A percentile compares a stretch with the other conserved stretches of the same genome.
Conservation (phyloP, 1,140 invertebrate genomes). For the Drosophila orena region DNA sequence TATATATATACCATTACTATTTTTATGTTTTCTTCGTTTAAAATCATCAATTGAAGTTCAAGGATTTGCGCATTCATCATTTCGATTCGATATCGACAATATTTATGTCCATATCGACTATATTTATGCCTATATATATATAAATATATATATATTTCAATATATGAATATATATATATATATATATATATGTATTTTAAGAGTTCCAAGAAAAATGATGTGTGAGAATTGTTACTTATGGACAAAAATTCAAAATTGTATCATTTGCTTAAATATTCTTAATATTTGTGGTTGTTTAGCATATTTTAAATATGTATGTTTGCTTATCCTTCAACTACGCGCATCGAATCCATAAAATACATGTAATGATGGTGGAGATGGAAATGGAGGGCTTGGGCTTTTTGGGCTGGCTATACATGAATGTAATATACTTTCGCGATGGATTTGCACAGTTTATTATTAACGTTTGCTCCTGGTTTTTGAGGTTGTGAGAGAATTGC, state of each 20-base stretch:
- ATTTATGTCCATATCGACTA: constrained; percentile 28
- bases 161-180: constrained; percentile 27
- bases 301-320: constrained; percentile 62
- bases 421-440: constrained; percentile 56
- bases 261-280: constrained; percentile 59
- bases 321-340: constrained; percentile 45
- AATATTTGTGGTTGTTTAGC: constrained; percentile 61
- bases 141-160: constrained; percentile 24
- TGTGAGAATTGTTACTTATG: constrained; percentile 61
- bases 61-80: constrained; percentile 52
- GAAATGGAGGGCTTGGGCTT: neutral
- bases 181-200: constrained; percentile 52
- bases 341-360: constrained; percentile 42
- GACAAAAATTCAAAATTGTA: constrained; percentile 72
- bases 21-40: constrained; percentile 60
- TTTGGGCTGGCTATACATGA: constrained; percentile 54
- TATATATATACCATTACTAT: constrained; percentile 73
- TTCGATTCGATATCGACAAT: constrained; percentile 28
- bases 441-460: constrained; percentile 58
- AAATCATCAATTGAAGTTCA: constrained; percentile 75
- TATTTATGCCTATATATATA: constrained; percentile 33
- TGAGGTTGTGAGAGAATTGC: constrained; percentile 25
- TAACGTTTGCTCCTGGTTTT: constrained; percentile 56
- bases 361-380: constrained; percentile 17
- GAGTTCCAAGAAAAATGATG: constrained; percentile 70